Percentiles rank a stretch among this genome's conserved stretches.
These are phyloP conservation scores for Stegostoma tigrinum DNA, from an alignment of 2,113 vertebrate species.

Conservation along the genomic window DNA sequence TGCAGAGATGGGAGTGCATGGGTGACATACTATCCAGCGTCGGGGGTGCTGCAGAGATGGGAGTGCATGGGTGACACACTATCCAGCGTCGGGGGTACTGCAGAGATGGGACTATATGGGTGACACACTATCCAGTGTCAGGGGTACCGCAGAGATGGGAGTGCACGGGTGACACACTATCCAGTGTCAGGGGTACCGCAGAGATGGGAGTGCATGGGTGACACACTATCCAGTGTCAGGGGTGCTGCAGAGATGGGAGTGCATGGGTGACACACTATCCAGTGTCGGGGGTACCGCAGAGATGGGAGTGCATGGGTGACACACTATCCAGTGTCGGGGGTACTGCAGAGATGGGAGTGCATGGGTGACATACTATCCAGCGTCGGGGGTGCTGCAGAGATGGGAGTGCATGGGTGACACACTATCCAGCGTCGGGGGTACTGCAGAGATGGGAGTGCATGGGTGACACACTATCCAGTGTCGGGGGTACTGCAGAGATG, in stretches of 20 bases:
- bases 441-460: not conserved
- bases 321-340: not conserved
- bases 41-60: not conserved
- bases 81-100: not conserved
- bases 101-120: not conserved
- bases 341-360: not conserved
- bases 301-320: not conserved
- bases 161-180: not conserved
- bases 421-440: not conserved
- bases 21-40: not conserved
- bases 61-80: not conserved
- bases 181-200: not conserved
- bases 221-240: not conserved
- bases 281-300: not conserved
- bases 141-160: not conserved
- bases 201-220: not conserved
- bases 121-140: not conserved
- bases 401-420: not conserved
- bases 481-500: not conserved
- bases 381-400: not conserved
- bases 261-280: not conserved
- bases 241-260: not conserved
- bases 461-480: not conserved
- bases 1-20: not conserved
- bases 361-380: not conserved